phyloP scores from a whole-genome alignment of 2,888 invertebrate species.

The Bursaphelenchus okinawaensis region DNA sequence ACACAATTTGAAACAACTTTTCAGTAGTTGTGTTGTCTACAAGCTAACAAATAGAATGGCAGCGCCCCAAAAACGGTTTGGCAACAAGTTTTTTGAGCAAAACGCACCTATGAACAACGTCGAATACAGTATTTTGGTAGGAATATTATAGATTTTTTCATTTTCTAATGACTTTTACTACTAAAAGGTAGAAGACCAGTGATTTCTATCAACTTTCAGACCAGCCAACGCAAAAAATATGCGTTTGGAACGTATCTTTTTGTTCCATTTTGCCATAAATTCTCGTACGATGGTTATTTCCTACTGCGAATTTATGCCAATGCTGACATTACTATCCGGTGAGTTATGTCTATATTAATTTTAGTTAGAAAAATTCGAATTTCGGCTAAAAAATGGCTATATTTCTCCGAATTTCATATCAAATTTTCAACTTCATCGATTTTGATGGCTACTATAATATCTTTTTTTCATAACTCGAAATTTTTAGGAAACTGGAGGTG shows the following conservation, averaged over 20 bases:
- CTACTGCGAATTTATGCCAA: conserved; percentile 11
- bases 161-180: not conserved
- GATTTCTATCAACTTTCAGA: too few relatives aligned
- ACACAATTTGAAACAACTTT: not conserved
- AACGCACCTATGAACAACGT: not conserved
- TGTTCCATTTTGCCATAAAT: conserved; percentile 7
- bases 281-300: not conserved
- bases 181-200: too few relatives aligned
- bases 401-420: too few relatives aligned
- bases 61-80: not conserved
- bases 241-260: not conserved
- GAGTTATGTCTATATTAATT: too few relatives aligned
- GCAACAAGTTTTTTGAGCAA: conserved; percentile 3
- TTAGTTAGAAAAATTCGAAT: too few relatives aligned
- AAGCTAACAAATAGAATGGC: not conserved
- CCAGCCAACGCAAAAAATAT: conserved; percentile 8
- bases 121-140: conserved; percentile 6
- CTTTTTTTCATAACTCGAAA: too few relatives aligned
- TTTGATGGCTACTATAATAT: too few relatives aligned
- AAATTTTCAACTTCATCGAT: too few relatives aligned
- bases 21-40: conserved; percentile 7
- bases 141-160: not conserved
- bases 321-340: not conserved
- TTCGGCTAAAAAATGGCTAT: too few relatives aligned
- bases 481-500: too few relatives aligned